A percentile compares a stretch with the other conserved stretches of the same genome.
Evolutionary conservation across 2,113 vertebrate species (phyloP).

Genomic region (Oceanodroma tethys): DNA sequence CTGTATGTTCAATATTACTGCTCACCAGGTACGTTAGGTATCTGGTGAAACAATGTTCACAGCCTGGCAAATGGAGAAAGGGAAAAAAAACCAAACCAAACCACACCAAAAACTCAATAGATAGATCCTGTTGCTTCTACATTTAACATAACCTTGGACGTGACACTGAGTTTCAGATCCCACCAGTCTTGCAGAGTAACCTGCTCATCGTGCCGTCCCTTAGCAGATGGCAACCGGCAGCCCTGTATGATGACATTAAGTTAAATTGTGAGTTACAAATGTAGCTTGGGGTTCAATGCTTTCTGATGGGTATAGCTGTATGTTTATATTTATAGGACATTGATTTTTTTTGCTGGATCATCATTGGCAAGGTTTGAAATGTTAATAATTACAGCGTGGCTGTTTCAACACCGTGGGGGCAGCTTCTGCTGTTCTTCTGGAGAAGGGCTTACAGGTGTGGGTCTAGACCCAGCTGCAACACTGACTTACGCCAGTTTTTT

Average conservation of each 20-base stretch:
- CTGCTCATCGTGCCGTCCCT: rapidly evolving
- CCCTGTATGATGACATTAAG: neutral
- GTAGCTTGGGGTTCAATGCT: neutral
- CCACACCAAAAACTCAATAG: neutral
- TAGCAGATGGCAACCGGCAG: neutral
- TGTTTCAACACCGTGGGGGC: rapidly evolving
- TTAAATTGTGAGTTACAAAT: neutral
- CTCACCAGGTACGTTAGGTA: neutral
- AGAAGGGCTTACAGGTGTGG: neutral
- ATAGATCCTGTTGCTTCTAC: neutral
- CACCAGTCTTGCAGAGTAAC: too few relatives aligned
- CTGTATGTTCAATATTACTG: rapidly evolving
- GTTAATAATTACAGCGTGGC: neutral
- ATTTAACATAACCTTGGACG: rapidly evolving
- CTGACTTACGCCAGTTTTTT: rapidly evolving
- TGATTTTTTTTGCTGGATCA: neutral
- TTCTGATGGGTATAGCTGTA: neutral
- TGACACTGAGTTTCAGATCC: rapidly evolving
- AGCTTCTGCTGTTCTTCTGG: neutral
- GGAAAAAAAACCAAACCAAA: too few relatives aligned
- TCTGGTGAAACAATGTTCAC: neutral
- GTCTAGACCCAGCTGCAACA: neutral
- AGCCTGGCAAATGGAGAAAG: neutral
- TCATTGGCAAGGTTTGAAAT: neutral
- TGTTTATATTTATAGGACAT: neutral